Evolutionary conservation across 2,113 vertebrate species (phyloP).

Genomic region (Bos javanicus): DNA sequence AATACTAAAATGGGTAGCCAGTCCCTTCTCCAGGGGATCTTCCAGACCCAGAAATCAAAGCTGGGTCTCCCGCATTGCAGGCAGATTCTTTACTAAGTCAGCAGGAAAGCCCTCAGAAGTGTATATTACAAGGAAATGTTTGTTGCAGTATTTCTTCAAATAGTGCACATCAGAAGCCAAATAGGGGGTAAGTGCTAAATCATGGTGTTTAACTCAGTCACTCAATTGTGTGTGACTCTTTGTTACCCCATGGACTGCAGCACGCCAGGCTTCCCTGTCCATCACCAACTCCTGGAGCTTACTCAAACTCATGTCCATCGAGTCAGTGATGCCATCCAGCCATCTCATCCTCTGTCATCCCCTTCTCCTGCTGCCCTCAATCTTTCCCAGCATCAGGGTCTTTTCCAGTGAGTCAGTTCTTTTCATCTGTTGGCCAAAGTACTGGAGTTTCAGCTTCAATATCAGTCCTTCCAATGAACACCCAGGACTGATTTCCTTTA

Average conservation of each 20-base stretch:
- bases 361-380: neutral
- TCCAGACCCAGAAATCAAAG: neutral
- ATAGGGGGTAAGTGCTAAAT: accelerated
- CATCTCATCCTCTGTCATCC: neutral
- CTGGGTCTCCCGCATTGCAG: neutral
- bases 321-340: neutral
- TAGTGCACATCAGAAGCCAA: neutral
- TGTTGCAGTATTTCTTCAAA: neutral
- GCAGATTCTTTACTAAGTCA: neutral
- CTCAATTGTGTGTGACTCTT: neutral
- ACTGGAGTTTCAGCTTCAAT: neutral
- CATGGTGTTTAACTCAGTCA: neutral
- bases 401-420: neutral
- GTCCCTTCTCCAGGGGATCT: neutral
- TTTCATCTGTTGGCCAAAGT: neutral
- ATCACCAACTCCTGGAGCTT: neutral
- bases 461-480: neutral
- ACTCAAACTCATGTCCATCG: neutral
- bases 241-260: neutral
- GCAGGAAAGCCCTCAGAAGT: neutral
- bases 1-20: neutral
- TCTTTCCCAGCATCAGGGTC: neutral
- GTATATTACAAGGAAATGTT: neutral
- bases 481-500: neutral
- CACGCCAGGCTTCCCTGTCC: neutral